Conservation (phyloP, 1,140 invertebrate genomes). For the Drosophila nannoptera region DNA sequence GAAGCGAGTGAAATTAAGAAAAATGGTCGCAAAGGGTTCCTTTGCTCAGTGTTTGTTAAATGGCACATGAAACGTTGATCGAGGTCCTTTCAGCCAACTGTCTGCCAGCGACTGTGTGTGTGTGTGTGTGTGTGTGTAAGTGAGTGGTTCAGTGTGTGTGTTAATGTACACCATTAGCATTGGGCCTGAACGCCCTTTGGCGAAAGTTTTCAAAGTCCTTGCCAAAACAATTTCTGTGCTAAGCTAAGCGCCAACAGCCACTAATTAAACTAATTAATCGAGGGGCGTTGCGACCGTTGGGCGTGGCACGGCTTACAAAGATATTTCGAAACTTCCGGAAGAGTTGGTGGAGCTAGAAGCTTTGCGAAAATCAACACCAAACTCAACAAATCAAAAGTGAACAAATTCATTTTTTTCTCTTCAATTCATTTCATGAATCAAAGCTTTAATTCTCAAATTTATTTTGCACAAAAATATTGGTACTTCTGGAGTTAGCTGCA, state of each 20-base stretch:
- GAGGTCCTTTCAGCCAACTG: constrained; percentile 38
- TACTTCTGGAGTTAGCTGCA: no score
- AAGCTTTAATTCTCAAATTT: background rate
- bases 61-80: constrained; percentile 71
- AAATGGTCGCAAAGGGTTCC: constrained; percentile 67
- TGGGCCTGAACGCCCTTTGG: constrained; percentile 46
- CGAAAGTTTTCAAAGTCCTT: constrained; percentile 55
- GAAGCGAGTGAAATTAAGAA: constrained; percentile 62
- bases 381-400: no score
- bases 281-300: constrained; percentile 11
- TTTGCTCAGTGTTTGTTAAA: constrained; percentile 67
- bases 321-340: no score
- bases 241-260: constrained; percentile 13
- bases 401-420: no score
- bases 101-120: constrained; percentile 1
- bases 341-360: no score
- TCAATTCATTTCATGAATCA: no score
- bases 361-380: no score
- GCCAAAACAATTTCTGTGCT: constrained; percentile 39
- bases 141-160: background rate
- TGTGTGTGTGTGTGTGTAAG: constrained; percentile 2
- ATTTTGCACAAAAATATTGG: background rate
- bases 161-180: constrained; percentile 69
- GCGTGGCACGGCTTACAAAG: background rate
- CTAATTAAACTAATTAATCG: constrained; percentile 74